Percentiles rank a stretch among this genome's conserved stretches.
phyloP scores from a whole-genome alignment of 2,797 vertebrate species.

The Ambastaia sidthimunki region DNA sequence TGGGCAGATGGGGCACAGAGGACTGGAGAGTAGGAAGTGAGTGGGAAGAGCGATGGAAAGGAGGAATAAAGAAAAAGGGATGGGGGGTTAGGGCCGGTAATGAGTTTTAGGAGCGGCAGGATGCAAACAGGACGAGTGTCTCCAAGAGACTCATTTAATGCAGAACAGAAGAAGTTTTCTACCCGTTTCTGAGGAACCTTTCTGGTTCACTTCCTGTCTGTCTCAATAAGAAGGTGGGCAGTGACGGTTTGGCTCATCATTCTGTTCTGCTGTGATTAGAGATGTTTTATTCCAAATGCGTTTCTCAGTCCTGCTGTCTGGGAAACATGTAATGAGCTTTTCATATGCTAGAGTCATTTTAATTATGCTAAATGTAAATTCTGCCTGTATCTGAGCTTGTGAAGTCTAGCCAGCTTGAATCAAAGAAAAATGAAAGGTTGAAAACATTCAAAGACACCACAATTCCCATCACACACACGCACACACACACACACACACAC shows the following conservation, averaged over 20 bases:
- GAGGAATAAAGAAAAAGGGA: conserved; percentile 39
- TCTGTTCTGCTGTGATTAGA: neutral
- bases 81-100: conserved; percentile 60
- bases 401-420: neutral
- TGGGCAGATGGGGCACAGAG: conserved; percentile 60
- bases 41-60: conserved; percentile 33
- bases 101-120: conserved; percentile 65
- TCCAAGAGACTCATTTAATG: conserved; percentile 63
- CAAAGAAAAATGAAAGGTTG: conserved; percentile 3
- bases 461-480: neutral
- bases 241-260: conserved; percentile 11
- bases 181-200: conserved; percentile 59
- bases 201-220: conserved; percentile 57
- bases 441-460: conserved; percentile 14
- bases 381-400: neutral
- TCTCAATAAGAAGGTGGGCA: conserved; percentile 36
- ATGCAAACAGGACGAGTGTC: conserved; percentile 65
- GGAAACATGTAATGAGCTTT: neutral
- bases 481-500: too few relatives aligned
- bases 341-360: neutral
- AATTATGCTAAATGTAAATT: neutral
- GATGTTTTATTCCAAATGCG: conserved; percentile 9
- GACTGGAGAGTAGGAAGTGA: conserved; percentile 36
- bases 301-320: conserved; percentile 9
- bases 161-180: conserved; percentile 65